Base-by-base conservation (phyloP, 1,140 invertebrate genomes). In the Pseudomyrmex pallidus region DNA sequence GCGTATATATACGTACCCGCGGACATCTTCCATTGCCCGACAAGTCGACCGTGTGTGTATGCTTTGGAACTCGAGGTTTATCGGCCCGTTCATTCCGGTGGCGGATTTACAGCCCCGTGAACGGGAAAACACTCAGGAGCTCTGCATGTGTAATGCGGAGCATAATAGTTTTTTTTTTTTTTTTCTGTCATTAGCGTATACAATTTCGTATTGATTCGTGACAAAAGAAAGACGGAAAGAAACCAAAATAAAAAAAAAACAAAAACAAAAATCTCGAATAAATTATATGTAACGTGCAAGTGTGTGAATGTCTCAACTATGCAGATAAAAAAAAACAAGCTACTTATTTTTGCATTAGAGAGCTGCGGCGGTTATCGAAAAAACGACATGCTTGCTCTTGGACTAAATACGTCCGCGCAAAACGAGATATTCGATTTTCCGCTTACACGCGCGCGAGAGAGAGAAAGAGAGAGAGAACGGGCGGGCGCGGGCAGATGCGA, bases 331-430 rank as follows among this genome's bases (percentile, higher is more conserved):
- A 35, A 4, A 35, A 35, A n/a, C n/a, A n/a, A 7, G 25, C 25
- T 25, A 5, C 35, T 35, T 35, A 35, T 7, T 35, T 35, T 35
- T 4, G 44, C 17, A 12, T 78, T 46, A 20, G 25, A 5, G 35
- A 35, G 61, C 67, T 77, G 86, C 76, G 46, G 1, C 25, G 84
- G 76, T 86, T 89, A 91, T 91, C 90, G 86, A 82, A 90, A 89
- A 86, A 66, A 44, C 85, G 78, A 66, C 74, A 4, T 35, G 87
- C 84, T 89, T 82, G 88, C 76, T 89, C 87, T 90, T 91, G 86
- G 90, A 92, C 90, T 91, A 91, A 92, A 92, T 91, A 92, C 90
- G 88, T 91, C 90, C 82, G 54, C 70, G 86, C 76, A 89, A 89
- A 90, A 89, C 82, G 88, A 90, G 70, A 86, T 82, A 86, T 61